Evolutionary conservation across 2,113 vertebrate species (phyloP).

Genomic region (Dryoscopus gambensis): DNA sequence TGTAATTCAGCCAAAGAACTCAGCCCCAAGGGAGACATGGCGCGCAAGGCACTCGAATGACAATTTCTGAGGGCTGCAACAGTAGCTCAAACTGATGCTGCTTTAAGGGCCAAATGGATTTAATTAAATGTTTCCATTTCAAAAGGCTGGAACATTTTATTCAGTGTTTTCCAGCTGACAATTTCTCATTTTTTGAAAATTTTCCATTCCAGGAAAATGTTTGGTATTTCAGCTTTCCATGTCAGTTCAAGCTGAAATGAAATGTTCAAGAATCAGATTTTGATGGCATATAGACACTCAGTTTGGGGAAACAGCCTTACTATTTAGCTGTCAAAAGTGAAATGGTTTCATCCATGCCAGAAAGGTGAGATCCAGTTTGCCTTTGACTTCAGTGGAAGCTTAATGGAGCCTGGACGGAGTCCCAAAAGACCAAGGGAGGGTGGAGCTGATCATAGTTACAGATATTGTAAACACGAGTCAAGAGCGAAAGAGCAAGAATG

Average conservation of each 20-base stretch:
- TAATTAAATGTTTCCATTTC: conserved; percentile 62
- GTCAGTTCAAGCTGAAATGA: neutral
- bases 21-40: neutral
- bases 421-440: neutral
- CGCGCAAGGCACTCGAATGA: neutral
- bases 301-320: neutral
- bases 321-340: neutral
- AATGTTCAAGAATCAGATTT: neutral
- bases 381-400: neutral
- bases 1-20: conserved; percentile 26
- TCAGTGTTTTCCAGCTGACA: neutral
- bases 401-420: neutral
- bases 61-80: conserved; percentile 42
- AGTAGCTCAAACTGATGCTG: conserved; percentile 32
- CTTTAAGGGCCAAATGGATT: conserved; percentile 51
- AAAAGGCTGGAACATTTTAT: conserved; percentile 36
- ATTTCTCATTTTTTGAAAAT: neutral
- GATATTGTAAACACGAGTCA: neutral
- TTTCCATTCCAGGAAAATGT: neutral
- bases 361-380: neutral
- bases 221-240: neutral
- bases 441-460: neutral
- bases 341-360: neutral
- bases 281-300: neutral
- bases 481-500: neutral